Base-by-base conservation (phyloP, 2,797 vertebrate species). In the Crax fasciolata region DNA sequence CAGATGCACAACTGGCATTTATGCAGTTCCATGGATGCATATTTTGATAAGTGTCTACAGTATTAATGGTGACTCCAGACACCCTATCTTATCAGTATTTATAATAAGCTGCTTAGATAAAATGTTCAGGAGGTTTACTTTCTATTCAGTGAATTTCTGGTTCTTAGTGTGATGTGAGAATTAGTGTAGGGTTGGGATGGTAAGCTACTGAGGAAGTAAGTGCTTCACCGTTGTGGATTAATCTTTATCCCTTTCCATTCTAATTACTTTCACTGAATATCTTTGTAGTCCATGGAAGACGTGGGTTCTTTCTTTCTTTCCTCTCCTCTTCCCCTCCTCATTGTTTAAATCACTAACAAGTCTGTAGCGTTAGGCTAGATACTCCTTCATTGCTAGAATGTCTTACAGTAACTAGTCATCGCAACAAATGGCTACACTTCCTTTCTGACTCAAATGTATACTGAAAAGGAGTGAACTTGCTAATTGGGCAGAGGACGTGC, bases 291-390 rank as follows among this genome's bases (percentile, higher is more conserved):
- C 24, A 10, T 41, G 38, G 30, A 83, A 80, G 23, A 49, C 10
- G 32, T 13, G 7, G 44, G 39, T 52, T 25, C 23, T 43, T 72
- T 66, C 23, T 43, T 72, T 66, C 6, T 71, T 28, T 78, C 32
- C 7, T 46, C 8, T 46, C 16, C 2, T 35, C 25, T 68, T 65
- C 23, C 10, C 48, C 6, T 28, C 4, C 4, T 23, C 4, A 0
- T 38, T 67, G 24, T 79, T 91, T 77, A 61, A 74, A 74, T 89
- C 88, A 12, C 30, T 93, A 15, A 71, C 59, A 30, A 89, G 41
- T 18, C 66, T 78, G 25, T 51, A 81, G 23, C 5, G 14, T 62
- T 70, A 57, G 28, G 6, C 67, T 78, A 84, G n/a, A 57, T 84
- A 54, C 11, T 55, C 30, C 30, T 13, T 35, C 71, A 13, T 62